These are phyloP conservation scores for Pygoscelis antarcticus DNA, from an alignment of 2,113 vertebrate genomes.

Conservation along the genomic window DNA sequence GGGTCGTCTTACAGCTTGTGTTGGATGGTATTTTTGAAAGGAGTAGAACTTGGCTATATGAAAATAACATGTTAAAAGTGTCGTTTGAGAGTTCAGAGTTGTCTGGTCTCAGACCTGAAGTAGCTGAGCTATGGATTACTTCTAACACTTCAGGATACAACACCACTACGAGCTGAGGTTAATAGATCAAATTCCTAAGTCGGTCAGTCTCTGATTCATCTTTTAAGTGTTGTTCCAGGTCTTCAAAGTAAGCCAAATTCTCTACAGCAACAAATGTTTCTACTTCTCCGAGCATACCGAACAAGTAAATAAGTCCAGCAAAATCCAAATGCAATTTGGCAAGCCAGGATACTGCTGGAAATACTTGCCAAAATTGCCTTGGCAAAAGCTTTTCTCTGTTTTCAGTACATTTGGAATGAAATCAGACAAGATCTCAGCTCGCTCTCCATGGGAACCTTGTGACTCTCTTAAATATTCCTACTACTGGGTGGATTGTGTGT, in stretches of 20 bases:
- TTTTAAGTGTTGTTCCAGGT: conserved; percentile 7
- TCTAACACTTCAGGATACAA: not conserved
- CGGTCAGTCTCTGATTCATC: conserved; percentile 8
- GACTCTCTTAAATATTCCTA: not conserved
- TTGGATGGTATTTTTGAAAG: not conserved
- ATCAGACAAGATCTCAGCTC: conserved; percentile 10
- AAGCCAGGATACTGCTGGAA: not conserved
- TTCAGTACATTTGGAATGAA: conserved; percentile 34
- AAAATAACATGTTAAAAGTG: not conserved
- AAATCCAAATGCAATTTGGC: conserved; percentile 32
- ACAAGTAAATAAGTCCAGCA: conserved; percentile 18
- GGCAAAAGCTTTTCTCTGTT: conserved; percentile 10
- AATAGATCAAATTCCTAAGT: conserved; percentile 7
- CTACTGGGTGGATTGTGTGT: not conserved
- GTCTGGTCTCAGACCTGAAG: not conserved
- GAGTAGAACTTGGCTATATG: not conserved
- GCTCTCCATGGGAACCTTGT: conserved; percentile 14
- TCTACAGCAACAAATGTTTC: conserved; percentile 32
- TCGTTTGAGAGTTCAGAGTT: not conserved
- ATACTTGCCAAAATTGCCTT: conserved; percentile 23
- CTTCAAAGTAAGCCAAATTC: conserved; percentile 18
- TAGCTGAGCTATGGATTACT: not conserved
- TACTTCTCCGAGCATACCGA: not conserved
- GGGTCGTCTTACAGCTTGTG: not conserved
- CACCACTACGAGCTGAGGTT: not conserved